A percentile compares a stretch with the other conserved stretches of the same genome.
phyloP scores from a whole-genome alignment of 2,888 invertebrate species.

The Troides helena region DNA sequence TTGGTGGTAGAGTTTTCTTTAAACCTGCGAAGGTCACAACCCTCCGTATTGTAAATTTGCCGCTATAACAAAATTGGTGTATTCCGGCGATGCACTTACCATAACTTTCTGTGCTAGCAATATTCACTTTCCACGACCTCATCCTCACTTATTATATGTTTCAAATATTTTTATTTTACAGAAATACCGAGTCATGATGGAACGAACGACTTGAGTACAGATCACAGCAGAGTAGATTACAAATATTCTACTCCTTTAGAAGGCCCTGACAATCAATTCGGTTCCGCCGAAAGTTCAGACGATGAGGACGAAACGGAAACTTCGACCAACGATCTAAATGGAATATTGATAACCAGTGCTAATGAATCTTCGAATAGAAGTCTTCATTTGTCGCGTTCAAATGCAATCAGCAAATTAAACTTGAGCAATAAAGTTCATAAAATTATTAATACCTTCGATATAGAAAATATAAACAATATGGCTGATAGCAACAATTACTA shows the following conservation, averaged over 20 bases:
- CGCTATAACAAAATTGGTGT: too few relatives aligned
- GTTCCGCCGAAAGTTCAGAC: constrained; percentile 86
- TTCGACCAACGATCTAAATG: constrained; percentile 40
- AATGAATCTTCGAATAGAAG: constrained; percentile 54
- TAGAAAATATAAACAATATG: constrained; percentile 24
- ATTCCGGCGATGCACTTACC: too few relatives aligned
- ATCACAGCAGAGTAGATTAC: constrained; percentile 79
- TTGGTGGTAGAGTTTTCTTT: too few relatives aligned
- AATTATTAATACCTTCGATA: constrained; percentile 61
- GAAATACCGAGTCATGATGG: constrained; percentile 87
- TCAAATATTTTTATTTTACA: constrained; percentile 51
- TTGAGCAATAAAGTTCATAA: constrained; percentile 68
- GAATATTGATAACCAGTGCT: constrained; percentile 33
- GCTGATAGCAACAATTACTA: constrained; percentile 26
- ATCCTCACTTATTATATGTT: neutral
- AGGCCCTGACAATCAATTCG: constrained; percentile 84
- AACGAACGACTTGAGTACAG: constrained; percentile 76
- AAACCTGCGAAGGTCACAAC: too few relatives aligned
- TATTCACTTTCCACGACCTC: too few relatives aligned
- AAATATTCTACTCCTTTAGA: constrained; percentile 68
- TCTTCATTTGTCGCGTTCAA: constrained; percentile 42
- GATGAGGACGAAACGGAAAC: constrained; percentile 78
- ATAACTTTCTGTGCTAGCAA: too few relatives aligned
- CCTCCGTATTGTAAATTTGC: too few relatives aligned
- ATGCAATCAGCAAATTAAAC: constrained; percentile 55